Percentiles rank a stretch among this genome's conserved stretches.
These are phyloP conservation scores for Mimas tiliae DNA, from an alignment of 2,888 invertebrate genomes.

Conservation along the genomic window DNA sequence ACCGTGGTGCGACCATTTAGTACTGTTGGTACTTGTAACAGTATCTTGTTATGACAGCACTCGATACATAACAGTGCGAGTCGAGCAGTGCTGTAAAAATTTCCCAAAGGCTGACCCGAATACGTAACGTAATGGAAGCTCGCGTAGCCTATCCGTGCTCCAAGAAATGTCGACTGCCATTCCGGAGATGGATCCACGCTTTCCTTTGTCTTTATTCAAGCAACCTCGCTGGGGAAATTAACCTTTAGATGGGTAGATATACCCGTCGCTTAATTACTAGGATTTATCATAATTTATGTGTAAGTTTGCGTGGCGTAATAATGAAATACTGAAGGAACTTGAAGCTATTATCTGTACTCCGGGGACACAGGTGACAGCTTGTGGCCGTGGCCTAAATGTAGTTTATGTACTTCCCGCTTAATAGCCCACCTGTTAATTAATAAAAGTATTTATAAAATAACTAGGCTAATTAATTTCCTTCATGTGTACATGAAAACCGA, in stretches of 20 bases:
- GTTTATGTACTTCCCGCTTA: slow-evolving; percentile 12
- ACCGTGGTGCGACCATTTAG: no score
- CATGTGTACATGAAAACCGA: background rate
- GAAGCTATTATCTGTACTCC: slow-evolving; percentile 23
- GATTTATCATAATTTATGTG: slow-evolving; percentile 45
- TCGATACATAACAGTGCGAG: slow-evolving; percentile 16
- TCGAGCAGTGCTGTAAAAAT: slow-evolving; percentile 15
- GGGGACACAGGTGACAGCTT: slow-evolving; percentile 23
- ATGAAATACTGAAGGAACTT: slow-evolving; percentile 31
- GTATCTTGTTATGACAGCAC: slow-evolving; percentile 35
- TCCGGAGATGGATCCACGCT: slow-evolving; percentile 42
- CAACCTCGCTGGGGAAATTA: slow-evolving; percentile 57
- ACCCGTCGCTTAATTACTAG: slow-evolving; percentile 26
- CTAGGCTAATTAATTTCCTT: slow-evolving; percentile 2
- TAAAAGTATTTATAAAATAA: background rate
- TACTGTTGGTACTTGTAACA: slow-evolving; percentile 21
- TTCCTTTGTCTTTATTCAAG: slow-evolving; percentile 50
- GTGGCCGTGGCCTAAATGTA: slow-evolving; percentile 22
- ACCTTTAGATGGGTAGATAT: slow-evolving; percentile 40
- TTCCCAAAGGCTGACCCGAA: slow-evolving; percentile 24
- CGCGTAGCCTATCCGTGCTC: slow-evolving; percentile 13
- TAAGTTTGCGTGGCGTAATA: slow-evolving; percentile 25
- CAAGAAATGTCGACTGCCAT: slow-evolving; percentile 33
- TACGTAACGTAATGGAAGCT: slow-evolving; percentile 28
- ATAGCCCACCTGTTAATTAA: slow-evolving; percentile 6